Evolutionary conservation across 2,797 vertebrate species (phyloP).

Genomic region (Cichlasoma orientale): DNA sequence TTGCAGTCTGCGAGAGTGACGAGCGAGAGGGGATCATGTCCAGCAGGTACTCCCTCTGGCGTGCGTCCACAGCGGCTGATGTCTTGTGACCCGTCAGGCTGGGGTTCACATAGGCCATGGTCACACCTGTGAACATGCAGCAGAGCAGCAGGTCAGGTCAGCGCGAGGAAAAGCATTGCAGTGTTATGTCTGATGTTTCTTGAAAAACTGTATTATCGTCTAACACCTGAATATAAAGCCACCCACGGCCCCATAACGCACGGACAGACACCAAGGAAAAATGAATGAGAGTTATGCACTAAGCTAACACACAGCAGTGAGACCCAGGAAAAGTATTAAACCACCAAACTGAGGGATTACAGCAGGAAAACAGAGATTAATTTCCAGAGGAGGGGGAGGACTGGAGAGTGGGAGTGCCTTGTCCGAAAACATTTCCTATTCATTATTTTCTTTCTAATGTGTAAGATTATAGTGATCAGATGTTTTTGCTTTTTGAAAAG

Average conservation of each 20-base stretch:
- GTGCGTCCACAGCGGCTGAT: slow-evolving; percentile 87
- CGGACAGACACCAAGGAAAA: slow-evolving; percentile 39
- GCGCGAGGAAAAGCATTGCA: background rate
- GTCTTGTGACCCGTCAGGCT: slow-evolving; percentile 91
- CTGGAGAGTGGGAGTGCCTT: slow-evolving; percentile 43
- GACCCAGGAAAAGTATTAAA: slow-evolving; percentile 37
- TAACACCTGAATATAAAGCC: slow-evolving; percentile 13
- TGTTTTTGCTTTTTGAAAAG: background rate
- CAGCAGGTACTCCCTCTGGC: slow-evolving; percentile 96
- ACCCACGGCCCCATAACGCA: slow-evolving; percentile 30
- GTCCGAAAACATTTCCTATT: slow-evolving; percentile 72
- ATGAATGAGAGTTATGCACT: slow-evolving; percentile 27
- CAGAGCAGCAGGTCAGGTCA: slow-evolving; percentile 31
- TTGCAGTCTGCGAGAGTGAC: slow-evolving; percentile 93
- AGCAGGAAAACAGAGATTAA: slow-evolving; percentile 53
- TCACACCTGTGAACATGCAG: slow-evolving; percentile 85
- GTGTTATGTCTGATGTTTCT: background rate
- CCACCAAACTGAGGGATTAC: slow-evolving; percentile 50
- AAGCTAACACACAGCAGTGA: slow-evolving; percentile 15
- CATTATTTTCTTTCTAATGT: slow-evolving; percentile 4
- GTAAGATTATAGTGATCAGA: background rate
- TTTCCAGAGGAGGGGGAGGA: slow-evolving; percentile 15
- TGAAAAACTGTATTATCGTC: background rate
- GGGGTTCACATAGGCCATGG: slow-evolving; percentile 92
- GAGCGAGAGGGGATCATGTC: slow-evolving; percentile 98